These are phyloP conservation scores for Eulemur coronatus DNA, from an alignment of 2,797 vertebrate species.

Conservation along the genomic window DNA sequence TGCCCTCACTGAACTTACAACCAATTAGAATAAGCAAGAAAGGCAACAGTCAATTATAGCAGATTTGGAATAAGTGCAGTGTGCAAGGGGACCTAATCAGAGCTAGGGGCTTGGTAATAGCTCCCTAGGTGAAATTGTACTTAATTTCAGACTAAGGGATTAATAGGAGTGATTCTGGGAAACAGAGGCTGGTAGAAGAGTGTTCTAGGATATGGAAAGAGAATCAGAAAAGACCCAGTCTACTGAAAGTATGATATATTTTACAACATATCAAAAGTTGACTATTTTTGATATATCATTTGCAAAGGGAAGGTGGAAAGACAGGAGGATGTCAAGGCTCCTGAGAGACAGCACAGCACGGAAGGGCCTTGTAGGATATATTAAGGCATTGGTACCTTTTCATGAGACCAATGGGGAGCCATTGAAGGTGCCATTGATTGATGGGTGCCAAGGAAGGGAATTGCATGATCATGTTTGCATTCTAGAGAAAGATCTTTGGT, in stretches of 20 bases:
- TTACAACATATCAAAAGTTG: neutral
- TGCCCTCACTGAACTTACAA: neutral
- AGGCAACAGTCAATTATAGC: neutral
- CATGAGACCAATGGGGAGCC: neutral
- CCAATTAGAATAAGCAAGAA: neutral
- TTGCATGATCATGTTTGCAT: neutral
- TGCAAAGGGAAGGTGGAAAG: neutral
- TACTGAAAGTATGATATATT: neutral
- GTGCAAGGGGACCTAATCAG: neutral
- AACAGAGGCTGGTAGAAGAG: neutral
- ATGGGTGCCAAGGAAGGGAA: neutral
- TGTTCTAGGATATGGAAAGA: neutral
- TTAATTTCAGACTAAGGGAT: neutral
- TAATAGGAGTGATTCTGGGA: neutral
- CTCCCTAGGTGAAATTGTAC: neutral
- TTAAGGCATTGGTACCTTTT: neutral
- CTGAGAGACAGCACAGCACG: neutral
- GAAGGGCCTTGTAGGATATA: neutral
- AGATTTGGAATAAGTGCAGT: neutral
- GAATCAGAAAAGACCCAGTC: neutral
- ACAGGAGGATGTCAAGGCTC: neutral
- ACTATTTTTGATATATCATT: neutral
- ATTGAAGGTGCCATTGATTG: neutral
- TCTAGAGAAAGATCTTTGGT: neutral
- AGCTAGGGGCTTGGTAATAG: neutral